Conservation (phyloP, 1,140 invertebrate genomes). For the Metaphire vulgaris region DNA sequence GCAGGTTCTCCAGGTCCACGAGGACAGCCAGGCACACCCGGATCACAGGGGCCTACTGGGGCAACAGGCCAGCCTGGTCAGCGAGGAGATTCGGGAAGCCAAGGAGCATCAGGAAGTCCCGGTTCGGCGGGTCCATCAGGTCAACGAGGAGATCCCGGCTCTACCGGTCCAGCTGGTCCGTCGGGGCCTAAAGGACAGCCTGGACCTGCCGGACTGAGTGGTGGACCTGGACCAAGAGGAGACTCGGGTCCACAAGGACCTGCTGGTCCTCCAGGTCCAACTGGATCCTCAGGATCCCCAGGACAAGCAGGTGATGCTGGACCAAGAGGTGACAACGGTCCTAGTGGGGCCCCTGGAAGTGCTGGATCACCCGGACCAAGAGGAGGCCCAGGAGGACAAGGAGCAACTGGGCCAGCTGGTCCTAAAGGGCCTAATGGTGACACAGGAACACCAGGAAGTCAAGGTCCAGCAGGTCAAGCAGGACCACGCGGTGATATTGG, state of each 20-base stretch:
- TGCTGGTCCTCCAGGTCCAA: slow-evolving; percentile 26
- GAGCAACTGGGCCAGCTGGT: slow-evolving; percentile 31
- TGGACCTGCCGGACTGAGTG: background rate
- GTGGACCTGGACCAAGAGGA: background rate
- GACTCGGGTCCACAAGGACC: slow-evolving; percentile 11
- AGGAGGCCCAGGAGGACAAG: slow-evolving; percentile 49
- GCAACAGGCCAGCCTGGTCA: background rate
- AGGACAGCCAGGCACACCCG: background rate
- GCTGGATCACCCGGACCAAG: slow-evolving; percentile 44
- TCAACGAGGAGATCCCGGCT: background rate
- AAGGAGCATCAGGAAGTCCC: background rate
- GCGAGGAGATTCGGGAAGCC: background rate
- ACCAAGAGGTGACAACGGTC: slow-evolving; percentile 30
- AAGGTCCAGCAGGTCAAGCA: slow-evolving; percentile 35
- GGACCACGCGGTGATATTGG: slow-evolving; percentile 49
- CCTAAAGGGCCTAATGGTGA: slow-evolving; percentile 43
- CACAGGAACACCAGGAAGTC: slow-evolving; percentile 32
- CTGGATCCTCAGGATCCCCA: slow-evolving; percentile 30
- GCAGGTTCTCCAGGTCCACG: background rate
- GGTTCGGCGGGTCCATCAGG: background rate
- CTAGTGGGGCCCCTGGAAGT: slow-evolving; percentile 32
- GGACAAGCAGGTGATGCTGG: slow-evolving; percentile 25
- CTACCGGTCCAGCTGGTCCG: slow-evolving; percentile 5
- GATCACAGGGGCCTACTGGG: background rate
- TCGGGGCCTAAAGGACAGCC: background rate